Percentiles rank a stretch among this genome's conserved stretches.
These are phyloP conservation scores for Drosophila serrata DNA, from an alignment of 1,140 invertebrate species.

Conservation along the genomic window DNA sequence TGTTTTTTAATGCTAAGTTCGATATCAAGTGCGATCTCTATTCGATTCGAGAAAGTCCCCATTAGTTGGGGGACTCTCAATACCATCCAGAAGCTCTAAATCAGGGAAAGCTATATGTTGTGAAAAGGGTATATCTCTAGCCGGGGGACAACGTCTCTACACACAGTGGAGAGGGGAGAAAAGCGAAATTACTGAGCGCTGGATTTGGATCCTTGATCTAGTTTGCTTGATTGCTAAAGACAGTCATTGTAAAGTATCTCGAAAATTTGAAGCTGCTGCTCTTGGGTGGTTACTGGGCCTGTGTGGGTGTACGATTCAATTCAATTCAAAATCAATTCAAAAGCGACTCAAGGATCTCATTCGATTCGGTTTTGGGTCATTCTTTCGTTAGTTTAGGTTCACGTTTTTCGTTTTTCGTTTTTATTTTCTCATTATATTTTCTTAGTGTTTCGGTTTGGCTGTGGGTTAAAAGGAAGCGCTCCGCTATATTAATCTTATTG, in stretches of 20 bases:
- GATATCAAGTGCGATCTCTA: conserved; percentile 19
- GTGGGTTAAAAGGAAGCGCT: conserved; percentile 82
- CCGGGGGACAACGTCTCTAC: background rate
- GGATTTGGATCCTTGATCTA: conserved; percentile 22
- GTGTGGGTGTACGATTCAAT: conserved; percentile 70
- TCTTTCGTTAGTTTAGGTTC: conserved; percentile 24
- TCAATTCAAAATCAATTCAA: conserved; percentile 60
- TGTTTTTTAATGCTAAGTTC: conserved; percentile 37
- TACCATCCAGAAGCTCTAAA: conserved; percentile 24
- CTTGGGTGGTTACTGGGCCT: conserved; percentile 54
- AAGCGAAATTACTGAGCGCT: conserved; percentile 39
- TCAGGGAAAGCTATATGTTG: conserved; percentile 16
- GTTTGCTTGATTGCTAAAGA: conserved; percentile 45
- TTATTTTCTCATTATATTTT: background rate
- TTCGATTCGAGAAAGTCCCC: conserved; percentile 2
- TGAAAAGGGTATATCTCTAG: conserved; percentile 15
- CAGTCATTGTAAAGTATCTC: conserved; percentile 53
- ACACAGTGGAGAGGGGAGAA: background rate
- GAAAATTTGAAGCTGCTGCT: conserved; percentile 53
- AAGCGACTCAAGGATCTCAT: conserved; percentile 28
- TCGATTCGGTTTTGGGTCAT: conserved; percentile 28
- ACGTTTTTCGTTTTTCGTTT: conserved; percentile 17
- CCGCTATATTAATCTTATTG: conserved; percentile 79
- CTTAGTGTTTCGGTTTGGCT: conserved; percentile 51
- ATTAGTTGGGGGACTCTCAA: background rate